Evolutionary conservation across 35 echinoderm and acorn worm genomes (phyloP).

Genomic region (Stichopus chloronotus): DNA sequence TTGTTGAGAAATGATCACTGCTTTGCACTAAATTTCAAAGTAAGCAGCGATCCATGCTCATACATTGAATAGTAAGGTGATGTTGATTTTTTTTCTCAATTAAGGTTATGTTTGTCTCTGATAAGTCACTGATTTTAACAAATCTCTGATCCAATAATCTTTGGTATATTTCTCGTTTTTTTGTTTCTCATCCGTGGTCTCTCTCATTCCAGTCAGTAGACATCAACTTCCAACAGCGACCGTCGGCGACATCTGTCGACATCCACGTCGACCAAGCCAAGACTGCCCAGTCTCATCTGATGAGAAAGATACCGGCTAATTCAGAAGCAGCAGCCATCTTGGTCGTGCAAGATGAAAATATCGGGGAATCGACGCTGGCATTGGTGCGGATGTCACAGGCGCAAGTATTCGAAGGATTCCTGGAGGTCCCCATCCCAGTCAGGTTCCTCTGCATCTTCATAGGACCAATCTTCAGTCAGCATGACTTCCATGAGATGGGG

Average conservation of each 20-base stretch:
- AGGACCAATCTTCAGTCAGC: slow-evolving; percentile 69
- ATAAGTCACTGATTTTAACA: too few relatives aligned
- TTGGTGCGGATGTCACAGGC: slow-evolving; percentile 74
- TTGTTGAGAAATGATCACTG: too few relatives aligned
- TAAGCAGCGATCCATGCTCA: too few relatives aligned
- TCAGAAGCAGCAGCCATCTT: slow-evolving; percentile 88
- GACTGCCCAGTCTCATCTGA: slow-evolving; percentile 53
- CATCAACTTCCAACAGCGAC: slow-evolving; percentile 56
- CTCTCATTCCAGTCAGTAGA: slow-evolving; percentile 60
- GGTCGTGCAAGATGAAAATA: slow-evolving; percentile 80
- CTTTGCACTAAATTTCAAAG: too few relatives aligned
- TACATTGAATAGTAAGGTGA: too few relatives aligned
- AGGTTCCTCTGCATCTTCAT: slow-evolving; percentile 84
- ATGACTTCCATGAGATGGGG: slow-evolving; percentile 90
- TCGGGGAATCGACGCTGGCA: slow-evolving; percentile 66
- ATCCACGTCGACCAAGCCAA: neutral
- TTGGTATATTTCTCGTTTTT: too few relatives aligned
- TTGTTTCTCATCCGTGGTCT: too few relatives aligned
- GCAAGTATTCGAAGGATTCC: slow-evolving; percentile 78
- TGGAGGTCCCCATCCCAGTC: slow-evolving; percentile 90
- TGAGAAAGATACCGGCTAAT: slow-evolving; percentile 83
- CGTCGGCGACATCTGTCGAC: slow-evolving; percentile 10
- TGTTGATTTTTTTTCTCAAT: too few relatives aligned
- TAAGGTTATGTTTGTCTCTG: too few relatives aligned
- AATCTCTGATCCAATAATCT: too few relatives aligned